Base-by-base conservation (phyloP, 1,140 invertebrate species). In the Zaprionus capensis region DNA sequence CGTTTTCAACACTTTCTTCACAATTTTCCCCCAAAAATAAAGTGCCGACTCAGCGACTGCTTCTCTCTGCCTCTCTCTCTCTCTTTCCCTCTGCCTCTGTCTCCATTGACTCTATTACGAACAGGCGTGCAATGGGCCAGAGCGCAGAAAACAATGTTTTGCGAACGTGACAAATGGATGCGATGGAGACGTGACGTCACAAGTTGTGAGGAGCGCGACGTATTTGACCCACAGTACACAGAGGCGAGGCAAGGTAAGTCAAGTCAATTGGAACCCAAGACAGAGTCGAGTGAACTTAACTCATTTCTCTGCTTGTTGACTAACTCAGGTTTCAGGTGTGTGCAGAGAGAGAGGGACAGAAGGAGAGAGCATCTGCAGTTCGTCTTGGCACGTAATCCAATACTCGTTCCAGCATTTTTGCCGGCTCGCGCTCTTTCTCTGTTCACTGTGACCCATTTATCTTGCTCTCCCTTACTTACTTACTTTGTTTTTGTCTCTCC, bases 1-100 rank as follows among this genome's bases (percentile, higher is more conserved):
- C 85, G 85, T 88, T 88, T 88, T 88, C 85, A 88, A 88, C 85
- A 88, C 85, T 88, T 88, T 88, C 85, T 88, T 88, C 85, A 88
- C 85, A 88, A 90, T 90, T 88, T 77, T 90, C 85, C 85, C 85
- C 85, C 74, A 79, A 88, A 88, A 81, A 70, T 20, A 46, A 49
- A 80, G 62, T 68, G 66, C 71, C 76, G 69, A 56, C 76, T 71
- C 80, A 69, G 41, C 61, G 78, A 12, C 34, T 17, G n/a, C 49
- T 46, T 72, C 71, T 67, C 31, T 53, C 11, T 14, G n/a, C 15
- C 34, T 17, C 28, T 76, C 64, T 46, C 22, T 15, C 41, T 34
- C n/a, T 62, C 61, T 57, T 46, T 64, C n/a, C 44, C 36, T 55
- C 44, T 31, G 46, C 51, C 55, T 59, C 5, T 17, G 20, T 17